A percentile compares a stretch with the other conserved stretches of the same genome.
Conservation (phyloP, 2,888 invertebrate genomes). For the Subacronicta megacephala region DNA sequence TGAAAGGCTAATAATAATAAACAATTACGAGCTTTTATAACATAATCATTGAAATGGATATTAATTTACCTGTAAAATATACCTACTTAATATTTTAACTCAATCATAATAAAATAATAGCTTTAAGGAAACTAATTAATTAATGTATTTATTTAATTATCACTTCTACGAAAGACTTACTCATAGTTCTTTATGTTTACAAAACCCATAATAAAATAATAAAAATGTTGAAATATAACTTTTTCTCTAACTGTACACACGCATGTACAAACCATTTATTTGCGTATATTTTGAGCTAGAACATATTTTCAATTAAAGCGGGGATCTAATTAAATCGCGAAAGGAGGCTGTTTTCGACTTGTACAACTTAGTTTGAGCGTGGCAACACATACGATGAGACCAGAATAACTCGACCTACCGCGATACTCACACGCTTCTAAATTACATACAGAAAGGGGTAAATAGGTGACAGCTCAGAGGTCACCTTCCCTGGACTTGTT, state of each 20-base stretch:
- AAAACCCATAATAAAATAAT: not conserved
- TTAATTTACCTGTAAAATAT: no score
- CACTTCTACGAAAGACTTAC: no score
- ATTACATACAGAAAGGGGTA: constrained; percentile 29
- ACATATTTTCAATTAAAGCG: constrained; percentile 82
- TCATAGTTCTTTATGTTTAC: no score
- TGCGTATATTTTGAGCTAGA: constrained; percentile 74
- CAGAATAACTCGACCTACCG: constrained; percentile 60
- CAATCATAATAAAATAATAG: no score
- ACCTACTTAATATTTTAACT: no score
- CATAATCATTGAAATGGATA: no score
- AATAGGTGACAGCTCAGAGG: constrained; percentile 51
- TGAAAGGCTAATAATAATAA: no score
- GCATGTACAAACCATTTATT: constrained; percentile 72
- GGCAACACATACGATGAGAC: constrained; percentile 71
- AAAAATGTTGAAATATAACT: constrained; percentile 12
- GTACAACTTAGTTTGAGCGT: constrained; percentile 70
- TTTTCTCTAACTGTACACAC: constrained; percentile 61
- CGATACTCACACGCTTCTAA: constrained; percentile 27
- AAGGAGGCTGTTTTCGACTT: constrained; percentile 80
- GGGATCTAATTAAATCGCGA: constrained; percentile 80
- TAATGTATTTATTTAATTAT: no score
- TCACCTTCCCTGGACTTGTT: constrained; percentile 65
- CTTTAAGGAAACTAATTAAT: no score
- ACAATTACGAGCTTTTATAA: no score